Evolutionary conservation across 2,113 vertebrate species (phyloP).

Genomic region (Pionites leucogaster): DNA sequence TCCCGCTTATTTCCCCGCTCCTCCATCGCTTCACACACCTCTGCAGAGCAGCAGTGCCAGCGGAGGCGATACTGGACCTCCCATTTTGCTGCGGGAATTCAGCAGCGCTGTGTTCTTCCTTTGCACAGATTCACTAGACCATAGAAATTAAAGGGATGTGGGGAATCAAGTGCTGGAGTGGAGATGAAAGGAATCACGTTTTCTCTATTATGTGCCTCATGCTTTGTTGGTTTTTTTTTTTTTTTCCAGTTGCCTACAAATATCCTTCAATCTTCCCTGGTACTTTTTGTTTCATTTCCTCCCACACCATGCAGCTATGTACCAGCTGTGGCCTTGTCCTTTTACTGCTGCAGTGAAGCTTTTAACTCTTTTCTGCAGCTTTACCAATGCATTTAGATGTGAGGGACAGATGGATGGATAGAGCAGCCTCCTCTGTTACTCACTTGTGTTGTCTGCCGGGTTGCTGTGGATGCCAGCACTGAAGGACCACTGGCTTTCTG

Average conservation of each 20-base stretch:
- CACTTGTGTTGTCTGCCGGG: fast-evolving
- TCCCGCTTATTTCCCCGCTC: not conserved
- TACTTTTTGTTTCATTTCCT: conserved; percentile 20
- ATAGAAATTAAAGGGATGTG: not conserved
- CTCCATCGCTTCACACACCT: not conserved
- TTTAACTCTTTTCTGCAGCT: not conserved
- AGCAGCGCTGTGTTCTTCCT: fast-evolving
- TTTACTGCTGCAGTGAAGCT: not conserved
- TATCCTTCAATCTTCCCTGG: not conserved
- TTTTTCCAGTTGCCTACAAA: not conserved
- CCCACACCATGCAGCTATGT: not conserved
- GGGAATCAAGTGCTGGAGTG: not conserved
- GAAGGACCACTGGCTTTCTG: not conserved
- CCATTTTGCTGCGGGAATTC: fast-evolving
- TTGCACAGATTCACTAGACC: not conserved
- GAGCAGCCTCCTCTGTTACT: not conserved
- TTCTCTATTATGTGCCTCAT: not conserved
- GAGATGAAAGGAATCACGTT: not conserved
- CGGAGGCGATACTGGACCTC: not conserved
- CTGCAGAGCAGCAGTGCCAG: not conserved
- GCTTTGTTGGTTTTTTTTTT: not conserved
- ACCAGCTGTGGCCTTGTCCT: conserved; percentile 56
- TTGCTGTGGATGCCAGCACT: fast-evolving
- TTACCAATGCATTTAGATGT: fast-evolving
- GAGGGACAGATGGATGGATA: not conserved